These are phyloP conservation scores for Enteromius viviparus DNA, from an alignment of 2,797 vertebrate species.

Conservation along the genomic window DNA sequence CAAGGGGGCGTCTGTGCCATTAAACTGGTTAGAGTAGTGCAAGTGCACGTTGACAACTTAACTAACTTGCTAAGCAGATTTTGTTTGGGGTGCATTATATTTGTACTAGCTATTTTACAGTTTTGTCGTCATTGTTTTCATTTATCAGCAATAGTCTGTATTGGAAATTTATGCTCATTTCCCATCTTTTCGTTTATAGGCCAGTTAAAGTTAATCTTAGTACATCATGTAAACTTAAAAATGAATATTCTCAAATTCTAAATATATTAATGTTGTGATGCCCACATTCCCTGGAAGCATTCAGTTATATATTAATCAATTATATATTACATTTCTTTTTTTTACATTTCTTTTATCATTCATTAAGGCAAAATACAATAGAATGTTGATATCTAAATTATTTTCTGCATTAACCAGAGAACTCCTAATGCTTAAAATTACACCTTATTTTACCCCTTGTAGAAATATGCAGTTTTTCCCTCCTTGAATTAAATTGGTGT, in stretches of 20 bases:
- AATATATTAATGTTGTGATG: not conserved
- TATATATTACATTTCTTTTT: not conserved
- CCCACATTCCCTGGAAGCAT: not conserved
- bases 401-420: not conserved
- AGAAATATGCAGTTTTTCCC: not conserved
- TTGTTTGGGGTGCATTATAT: not conserved
- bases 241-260: not conserved
- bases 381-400: not conserved
- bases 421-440: not conserved
- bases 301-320: not conserved
- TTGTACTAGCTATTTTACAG: not conserved
- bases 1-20: not conserved
- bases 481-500: slow-evolving; percentile 16
- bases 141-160: not conserved
- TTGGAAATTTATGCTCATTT: not conserved
- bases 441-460: not conserved
- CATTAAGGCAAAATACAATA: not conserved
- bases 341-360: not conserved
- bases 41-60: not conserved
- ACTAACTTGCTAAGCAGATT: not conserved
- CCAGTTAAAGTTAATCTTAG: not conserved
- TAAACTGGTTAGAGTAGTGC: not conserved
- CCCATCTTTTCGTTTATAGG: not conserved
- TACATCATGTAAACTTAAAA: not conserved
- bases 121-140: not conserved